Base-by-base conservation (phyloP, 35 echinoderm and acorn worm species). In the Anneissia japonica region DNA sequence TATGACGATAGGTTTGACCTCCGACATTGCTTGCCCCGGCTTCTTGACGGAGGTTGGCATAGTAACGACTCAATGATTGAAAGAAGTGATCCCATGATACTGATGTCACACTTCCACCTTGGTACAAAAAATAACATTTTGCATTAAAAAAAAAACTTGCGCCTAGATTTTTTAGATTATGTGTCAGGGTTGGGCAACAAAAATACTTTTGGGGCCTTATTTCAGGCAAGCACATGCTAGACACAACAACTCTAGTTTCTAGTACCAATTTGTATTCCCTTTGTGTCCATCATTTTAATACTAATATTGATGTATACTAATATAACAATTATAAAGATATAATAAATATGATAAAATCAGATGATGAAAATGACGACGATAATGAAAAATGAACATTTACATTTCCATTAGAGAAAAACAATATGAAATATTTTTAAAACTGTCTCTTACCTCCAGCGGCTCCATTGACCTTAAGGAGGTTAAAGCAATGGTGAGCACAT, bases 61-160 rank as follows among this genome's bases (percentile, higher is more conserved):
- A 97, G 87, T 97, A 97, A 36, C 88, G 95, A 45, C 88, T 97
- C 9, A 97, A 51, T 28, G 95, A 97, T 37, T 81, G 36, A 73
- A 97, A 97, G 90, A 93, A 97, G 41, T 97, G 95, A 72, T 97
- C 95, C 95, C 95, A 97, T 3, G 95, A 97, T 5, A 97, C 91
- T 34, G 85, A 83, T 36, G 85, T 87, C 5, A 76, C 80, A 75
- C 85, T 97, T 31, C 85, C 95, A 46, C 94, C 94, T 90, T 85
- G 38, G 31, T 38, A 26, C 35, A 86, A 38, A 64, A 84, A 3
- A 16, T 28, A 64, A 64, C 28, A 64, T 14, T n/a, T n/a, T n/a
- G n/a, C n/a, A n/a, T n/a, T n/a, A n/a, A n/a, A n/a, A n/a, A n/a
- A n/a, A n/a, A n/a, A n/a, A n/a, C n/a, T n/a, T n/a, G n/a, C n/a